Conservation (phyloP, 2,888 invertebrate species). For the Corbicula japonica region DNA sequence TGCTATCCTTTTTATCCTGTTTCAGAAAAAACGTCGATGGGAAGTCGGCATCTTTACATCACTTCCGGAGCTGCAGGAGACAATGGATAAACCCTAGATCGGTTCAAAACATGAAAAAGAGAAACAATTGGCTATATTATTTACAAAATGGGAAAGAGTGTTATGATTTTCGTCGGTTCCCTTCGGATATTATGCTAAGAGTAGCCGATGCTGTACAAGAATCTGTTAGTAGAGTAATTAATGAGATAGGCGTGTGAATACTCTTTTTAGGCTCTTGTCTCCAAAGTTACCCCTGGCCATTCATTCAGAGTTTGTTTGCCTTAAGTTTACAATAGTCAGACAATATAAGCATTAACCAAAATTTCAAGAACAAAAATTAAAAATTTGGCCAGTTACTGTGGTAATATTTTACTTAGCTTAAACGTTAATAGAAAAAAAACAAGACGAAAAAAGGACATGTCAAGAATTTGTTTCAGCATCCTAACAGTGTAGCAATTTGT, state of each 20-base stretch:
- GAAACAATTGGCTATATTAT: not conserved
- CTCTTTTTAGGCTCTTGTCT: too few species aligned
- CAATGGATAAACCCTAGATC: slow-evolving; percentile 6
- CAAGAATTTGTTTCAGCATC: too few species aligned
- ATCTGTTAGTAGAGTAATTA: not conserved
- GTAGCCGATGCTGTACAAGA: slow-evolving; percentile 6
- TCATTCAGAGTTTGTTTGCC: too few species aligned
- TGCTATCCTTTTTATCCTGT: not conserved
- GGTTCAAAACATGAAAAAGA: not conserved
- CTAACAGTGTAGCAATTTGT: too few species aligned
- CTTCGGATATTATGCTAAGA: not conserved
- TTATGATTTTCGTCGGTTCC: not conserved
- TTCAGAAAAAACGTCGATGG: not conserved
- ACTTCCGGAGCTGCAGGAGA: slow-evolving; percentile 10
- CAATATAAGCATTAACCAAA: too few species aligned
- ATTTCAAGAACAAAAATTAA: too few species aligned
- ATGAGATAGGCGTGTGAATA: slow-evolving; percentile 14
- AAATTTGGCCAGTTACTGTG: too few species aligned
- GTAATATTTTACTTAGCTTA: too few species aligned
- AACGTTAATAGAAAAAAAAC: too few species aligned
- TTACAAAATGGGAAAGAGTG: not conserved
- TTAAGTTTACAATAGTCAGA: too few species aligned
- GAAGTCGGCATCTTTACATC: slow-evolving; percentile 1
- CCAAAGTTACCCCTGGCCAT: too few species aligned
- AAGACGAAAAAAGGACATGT: too few species aligned